Evolutionary conservation across 2,797 vertebrate genomes (phyloP), one percentile per base, ranked within the genome.

Genomic region (Gouania willdenowi): DNA sequence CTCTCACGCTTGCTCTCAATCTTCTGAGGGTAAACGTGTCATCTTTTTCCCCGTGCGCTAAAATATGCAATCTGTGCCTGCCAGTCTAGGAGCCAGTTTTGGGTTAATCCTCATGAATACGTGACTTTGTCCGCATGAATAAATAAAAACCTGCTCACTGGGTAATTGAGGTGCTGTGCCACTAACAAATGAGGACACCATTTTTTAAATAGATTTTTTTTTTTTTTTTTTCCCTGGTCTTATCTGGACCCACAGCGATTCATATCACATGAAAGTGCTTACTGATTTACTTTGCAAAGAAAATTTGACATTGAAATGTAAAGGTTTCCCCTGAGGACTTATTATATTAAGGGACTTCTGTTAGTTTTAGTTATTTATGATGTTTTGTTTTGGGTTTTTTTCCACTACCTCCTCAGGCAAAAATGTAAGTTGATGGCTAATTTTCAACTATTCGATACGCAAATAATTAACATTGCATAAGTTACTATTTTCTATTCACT

Each of bases 51-150:
- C 81, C 74, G 65, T 82, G 84, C 84, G 80, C 79, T 85, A 85
- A 88, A 89, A 89, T 87, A 89, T 88, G 84, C 87, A 88, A 85
- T 88, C 83, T 87, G 82, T 75, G 75, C 71, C 84, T 88, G 82
- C 79, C 85, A 88, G 84, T 89, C 86, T 84, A 82, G 75, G 73
- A 81, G 82, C 39, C 79, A 85, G 69, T 85, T 85, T 78, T 80
- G 81, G 83, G 81, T 87, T 90, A 90, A 90, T 91, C 87, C 87
- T 90, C 87, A 89, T 89, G 88, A 91, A 90, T 89, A 87, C 79
- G 75, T 88, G 84, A 88, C 87, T 90, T 89, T 88, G 84, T 89
- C 83, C 79, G 77, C 86, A 87, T 91, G 88, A 91, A 91, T 90
- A 90, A 89, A 89, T 91, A 87, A 88, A 84, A 87, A 85, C 84